Evolutionary conservation across 1,140 invertebrate genomes (phyloP), one percentile per base, ranked within the genome.

Genomic region (Steinernema feltiae): DNA sequence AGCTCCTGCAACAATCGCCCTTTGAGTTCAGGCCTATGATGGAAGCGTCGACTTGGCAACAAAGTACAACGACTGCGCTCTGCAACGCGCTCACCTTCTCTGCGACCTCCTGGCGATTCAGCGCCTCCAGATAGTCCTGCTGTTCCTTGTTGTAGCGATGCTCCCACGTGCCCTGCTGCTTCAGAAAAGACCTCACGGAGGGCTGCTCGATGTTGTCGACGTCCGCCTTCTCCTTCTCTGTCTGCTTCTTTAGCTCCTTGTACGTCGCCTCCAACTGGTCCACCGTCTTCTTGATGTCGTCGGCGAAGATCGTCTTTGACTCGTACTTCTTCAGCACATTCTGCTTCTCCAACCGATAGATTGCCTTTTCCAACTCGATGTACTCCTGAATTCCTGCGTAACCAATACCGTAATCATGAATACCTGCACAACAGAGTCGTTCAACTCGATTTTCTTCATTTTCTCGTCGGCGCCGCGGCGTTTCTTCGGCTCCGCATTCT

Each of bases 121-220:
- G 78, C 7, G 88, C 87, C 48, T 89, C 89, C 30, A 89, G 73
- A 72, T 89, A 89, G 69, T 89, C 88, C 71, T 88, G 87, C 84
- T 89, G 86, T 76, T 89, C 88, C 77, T 86, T 86, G 0, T 83
- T 80, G 74, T 88, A 79, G 21, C 83, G 63, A 27, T 87, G 75
- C 30, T 88, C 86, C 74, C 82, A 88, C 15, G 82, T 79, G 27
- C 82, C 82, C 80, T 87, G 86, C 71, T 86, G 83, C 69, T 84
- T 84, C 32, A 88, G 83, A 78, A 87, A 88, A 41, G 84, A 79
- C 75, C 85, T 87, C 2, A 87, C 83, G 1, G 80, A 85, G 1
- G 83, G 83, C 48, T 85, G 76, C 30, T 87, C 74, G 48, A 88
- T 78, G 32, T 87, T 87, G 31, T 88, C 86, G 0, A 88, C 86